A percentile compares a stretch with the other conserved stretches of the same genome.
phyloP scores from a whole-genome alignment of 2,113 vertebrate species.

The Sorex fumeus region DNA sequence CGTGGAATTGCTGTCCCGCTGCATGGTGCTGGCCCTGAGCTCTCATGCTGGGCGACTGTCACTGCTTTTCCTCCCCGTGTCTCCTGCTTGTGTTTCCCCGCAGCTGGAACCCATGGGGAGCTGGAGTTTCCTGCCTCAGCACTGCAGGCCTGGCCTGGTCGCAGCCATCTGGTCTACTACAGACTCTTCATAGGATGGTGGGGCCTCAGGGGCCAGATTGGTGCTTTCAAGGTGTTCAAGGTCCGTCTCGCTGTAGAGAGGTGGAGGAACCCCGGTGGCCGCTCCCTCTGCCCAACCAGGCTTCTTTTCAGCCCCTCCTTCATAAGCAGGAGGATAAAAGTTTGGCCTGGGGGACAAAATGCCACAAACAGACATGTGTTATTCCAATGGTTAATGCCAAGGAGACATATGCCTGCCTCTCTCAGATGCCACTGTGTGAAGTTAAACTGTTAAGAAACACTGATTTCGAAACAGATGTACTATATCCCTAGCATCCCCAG shows the following conservation, averaged over 20 bases:
- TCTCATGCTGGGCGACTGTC: neutral
- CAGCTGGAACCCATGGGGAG: too few relatives aligned
- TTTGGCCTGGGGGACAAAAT: conserved; percentile 87
- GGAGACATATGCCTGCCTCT: conserved; percentile 48
- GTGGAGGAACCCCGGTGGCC: conserved; percentile 84
- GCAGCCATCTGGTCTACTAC: neutral
- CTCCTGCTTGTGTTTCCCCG: too few relatives aligned
- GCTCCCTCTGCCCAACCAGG: conserved; percentile 27
- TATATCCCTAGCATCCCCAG: conserved; percentile 52
- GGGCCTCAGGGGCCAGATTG: conserved; percentile 85
- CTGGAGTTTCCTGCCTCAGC: neutral
- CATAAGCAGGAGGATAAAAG: conserved; percentile 92
- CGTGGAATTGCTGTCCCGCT: neutral
- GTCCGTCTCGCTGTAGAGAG: conserved; percentile 87
- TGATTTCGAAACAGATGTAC: conserved; percentile 64
- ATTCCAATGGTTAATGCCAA: conserved; percentile 23
- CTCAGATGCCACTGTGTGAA: neutral
- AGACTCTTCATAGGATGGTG: conserved; percentile 88
- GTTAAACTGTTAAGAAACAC: conserved; percentile 70
- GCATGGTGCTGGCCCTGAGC: neutral
- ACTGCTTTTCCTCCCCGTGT: neutral
- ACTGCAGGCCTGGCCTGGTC: neutral
- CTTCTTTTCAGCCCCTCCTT: conserved; percentile 85
- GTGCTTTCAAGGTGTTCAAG: conserved; percentile 82
- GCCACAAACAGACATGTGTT: conserved; percentile 35